phyloP scores from a whole-genome alignment of 2,113 vertebrate genomes.

The Otolemur garnettii region DNA sequence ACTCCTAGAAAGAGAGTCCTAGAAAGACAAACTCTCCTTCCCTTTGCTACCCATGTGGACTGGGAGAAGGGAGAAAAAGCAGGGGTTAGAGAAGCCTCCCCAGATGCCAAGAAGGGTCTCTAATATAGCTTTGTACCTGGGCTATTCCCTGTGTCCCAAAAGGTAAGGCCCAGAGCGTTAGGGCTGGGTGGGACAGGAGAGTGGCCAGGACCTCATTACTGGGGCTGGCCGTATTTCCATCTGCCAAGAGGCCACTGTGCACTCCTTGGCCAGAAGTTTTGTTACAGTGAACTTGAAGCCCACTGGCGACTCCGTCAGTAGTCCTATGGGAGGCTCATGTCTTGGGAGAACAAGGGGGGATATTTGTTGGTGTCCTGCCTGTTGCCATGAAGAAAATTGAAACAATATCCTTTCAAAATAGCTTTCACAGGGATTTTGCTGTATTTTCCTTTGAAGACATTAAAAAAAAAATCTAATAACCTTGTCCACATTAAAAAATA shows the following conservation, averaged over 20 bases:
- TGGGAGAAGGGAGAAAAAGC: not conserved
- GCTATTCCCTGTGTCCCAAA: not conserved
- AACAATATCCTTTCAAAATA: conserved; percentile 49
- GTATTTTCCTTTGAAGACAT: conserved; percentile 58
- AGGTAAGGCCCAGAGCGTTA: not conserved
- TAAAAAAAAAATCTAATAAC: conserved; percentile 28
- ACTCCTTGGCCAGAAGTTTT: not conserved
- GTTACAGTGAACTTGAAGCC: conserved; percentile 2
- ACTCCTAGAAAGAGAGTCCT: not conserved
- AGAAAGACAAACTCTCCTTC: not conserved
- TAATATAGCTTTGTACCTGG: not conserved
- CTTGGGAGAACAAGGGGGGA: conserved; percentile 1
- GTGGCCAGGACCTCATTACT: not conserved
- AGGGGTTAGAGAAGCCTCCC: not conserved
- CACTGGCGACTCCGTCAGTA: not conserved
- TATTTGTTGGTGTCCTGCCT: not conserved
- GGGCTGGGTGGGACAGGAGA: not conserved
- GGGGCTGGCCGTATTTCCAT: not conserved
- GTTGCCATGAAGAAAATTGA: conserved; percentile 16
- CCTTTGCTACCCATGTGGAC: not conserved
- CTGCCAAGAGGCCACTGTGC: not conserved
- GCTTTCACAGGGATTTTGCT: conserved; percentile 51
- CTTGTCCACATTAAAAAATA: conserved; percentile 27
- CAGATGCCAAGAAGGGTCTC: not conserved
- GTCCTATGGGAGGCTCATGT: not conserved